phyloP scores from a whole-genome alignment of 2,797 vertebrate genomes.

The Coluber constrictor region DNA sequence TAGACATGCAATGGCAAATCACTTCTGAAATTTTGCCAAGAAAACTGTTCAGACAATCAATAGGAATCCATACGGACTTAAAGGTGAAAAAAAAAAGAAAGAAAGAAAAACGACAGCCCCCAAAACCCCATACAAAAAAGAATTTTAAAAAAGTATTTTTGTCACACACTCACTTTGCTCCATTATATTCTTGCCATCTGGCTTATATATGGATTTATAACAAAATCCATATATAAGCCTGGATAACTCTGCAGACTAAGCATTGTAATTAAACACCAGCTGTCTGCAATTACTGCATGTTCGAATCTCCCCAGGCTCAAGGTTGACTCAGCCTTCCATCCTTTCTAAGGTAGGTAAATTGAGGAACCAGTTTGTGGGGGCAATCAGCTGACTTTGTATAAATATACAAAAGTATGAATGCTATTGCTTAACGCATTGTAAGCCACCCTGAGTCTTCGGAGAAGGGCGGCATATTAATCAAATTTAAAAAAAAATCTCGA shows the following conservation, averaged over 20 bases:
- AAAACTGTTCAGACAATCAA: not conserved
- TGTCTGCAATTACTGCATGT: too few species aligned
- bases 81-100: not conserved
- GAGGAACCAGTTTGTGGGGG: too few species aligned
- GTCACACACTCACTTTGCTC: not conserved
- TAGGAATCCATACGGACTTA: not conserved
- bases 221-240: not conserved
- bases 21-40: not conserved
- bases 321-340: too few species aligned
- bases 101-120: not conserved
- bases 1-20: not conserved
- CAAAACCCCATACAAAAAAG: not conserved
- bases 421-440: too few species aligned
- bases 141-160: not conserved
- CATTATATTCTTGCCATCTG: not conserved
- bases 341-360: too few species aligned
- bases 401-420: too few species aligned
- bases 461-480: too few species aligned
- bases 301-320: too few species aligned
- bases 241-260: too few species aligned
- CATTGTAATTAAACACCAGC: too few species aligned
- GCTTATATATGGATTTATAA: not conserved
- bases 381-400: too few species aligned
- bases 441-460: too few species aligned
- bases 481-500: not conserved